Conservation (phyloP, 1,140 invertebrate species). For the Paraescarpia echinospica region DNA sequence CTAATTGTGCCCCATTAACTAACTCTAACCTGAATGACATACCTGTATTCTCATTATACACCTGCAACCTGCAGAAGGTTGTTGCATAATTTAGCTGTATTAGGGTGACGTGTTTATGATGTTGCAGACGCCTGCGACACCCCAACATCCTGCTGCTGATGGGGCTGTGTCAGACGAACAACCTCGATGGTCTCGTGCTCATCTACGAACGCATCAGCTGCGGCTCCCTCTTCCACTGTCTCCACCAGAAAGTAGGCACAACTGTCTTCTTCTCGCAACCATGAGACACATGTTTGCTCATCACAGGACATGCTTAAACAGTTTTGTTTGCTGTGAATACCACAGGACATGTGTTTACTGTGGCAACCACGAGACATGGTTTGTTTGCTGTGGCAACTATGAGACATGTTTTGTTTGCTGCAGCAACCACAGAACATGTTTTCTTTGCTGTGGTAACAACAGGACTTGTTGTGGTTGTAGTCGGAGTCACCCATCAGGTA, state of each 20-base stretch:
- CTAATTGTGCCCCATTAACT: no score
- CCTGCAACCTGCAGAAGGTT: no score
- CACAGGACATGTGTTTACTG: background rate
- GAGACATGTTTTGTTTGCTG: background rate
- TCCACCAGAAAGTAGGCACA: slow-evolving; percentile 45
- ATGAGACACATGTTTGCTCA: background rate
- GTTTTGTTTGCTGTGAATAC: background rate
- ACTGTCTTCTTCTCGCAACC: slow-evolving; percentile 15
- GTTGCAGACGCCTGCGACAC: slow-evolving; percentile 51
- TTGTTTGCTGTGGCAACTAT: background rate
- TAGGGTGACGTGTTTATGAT: no score
- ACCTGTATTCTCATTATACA: no score
- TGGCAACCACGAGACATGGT: background rate
- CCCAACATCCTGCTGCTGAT: slow-evolving; percentile 57
- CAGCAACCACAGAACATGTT: no score
- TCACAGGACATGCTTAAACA: no score
- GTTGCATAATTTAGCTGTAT: no score
- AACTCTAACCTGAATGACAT: no score
- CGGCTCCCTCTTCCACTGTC: slow-evolving; percentile 55
- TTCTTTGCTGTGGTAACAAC: background rate
- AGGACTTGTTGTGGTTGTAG: background rate
- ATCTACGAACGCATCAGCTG: slow-evolving; percentile 56
- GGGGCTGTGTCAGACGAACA: slow-evolving; percentile 56
- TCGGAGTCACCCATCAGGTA: background rate
- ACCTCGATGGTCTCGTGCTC: slow-evolving; percentile 53